Conservation (phyloP, 1,140 invertebrate genomes). For the Drosophila sproati region DNA sequence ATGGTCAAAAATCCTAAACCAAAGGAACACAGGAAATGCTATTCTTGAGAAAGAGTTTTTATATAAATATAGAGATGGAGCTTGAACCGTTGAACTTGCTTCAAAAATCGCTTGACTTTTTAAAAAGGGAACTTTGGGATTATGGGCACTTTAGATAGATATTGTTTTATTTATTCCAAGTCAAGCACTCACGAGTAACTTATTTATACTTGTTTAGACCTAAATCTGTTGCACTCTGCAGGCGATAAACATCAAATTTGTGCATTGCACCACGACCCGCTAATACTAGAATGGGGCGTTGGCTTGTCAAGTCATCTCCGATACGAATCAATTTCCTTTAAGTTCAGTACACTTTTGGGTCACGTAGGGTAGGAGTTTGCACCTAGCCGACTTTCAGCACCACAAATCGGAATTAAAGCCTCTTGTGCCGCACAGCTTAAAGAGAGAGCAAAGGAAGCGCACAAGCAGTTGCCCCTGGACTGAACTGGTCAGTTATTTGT, state of each 20-base stretch:
- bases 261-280: constrained; percentile 45
- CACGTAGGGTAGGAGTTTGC: constrained; percentile 23
- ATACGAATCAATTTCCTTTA: constrained; percentile 76
- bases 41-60: no score
- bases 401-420: constrained; percentile 35
- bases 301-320: constrained; percentile 77
- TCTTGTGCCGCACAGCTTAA: constrained; percentile 17
- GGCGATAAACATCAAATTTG: constrained; percentile 77
- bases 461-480: constrained; percentile 24
- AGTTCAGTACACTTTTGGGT: constrained; percentile 82
- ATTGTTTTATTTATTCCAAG: no score
- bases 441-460: constrained; percentile 3
- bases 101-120: no score
- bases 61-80: no score
- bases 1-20: neutral
- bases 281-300: constrained; percentile 30
- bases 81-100: no score
- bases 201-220: constrained; percentile 9
- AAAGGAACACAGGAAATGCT: no score
- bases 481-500: constrained; percentile 67
- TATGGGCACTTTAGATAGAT: no score
- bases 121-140: no score
- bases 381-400: constrained; percentile 39
- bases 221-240: constrained; percentile 74
- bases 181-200: no score